Conservation (phyloP, 2,113 vertebrate species). For the Corythaeola cristata region DNA sequence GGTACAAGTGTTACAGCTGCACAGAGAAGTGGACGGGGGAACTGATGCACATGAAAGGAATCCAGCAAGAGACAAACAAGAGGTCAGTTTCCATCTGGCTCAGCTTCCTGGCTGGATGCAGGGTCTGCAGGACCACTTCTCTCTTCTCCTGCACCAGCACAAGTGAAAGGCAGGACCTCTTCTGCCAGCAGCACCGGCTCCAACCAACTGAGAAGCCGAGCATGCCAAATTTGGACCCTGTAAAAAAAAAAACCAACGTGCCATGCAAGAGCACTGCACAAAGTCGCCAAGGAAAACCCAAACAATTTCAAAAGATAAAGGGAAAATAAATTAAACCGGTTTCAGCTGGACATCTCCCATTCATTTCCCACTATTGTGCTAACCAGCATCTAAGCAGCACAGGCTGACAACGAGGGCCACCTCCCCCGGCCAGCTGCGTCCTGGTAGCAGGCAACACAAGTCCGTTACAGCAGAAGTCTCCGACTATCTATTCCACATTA, state of each 20-base stretch:
- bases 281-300: neutral
- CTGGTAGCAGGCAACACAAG: neutral
- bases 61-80: neutral
- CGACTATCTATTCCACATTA: neutral
- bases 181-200: neutral
- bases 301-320: neutral
- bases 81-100: neutral
- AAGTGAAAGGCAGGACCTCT: neutral
- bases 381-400: neutral
- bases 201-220: neutral
- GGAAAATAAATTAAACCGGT: neutral
- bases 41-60: neutral
- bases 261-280: neutral
- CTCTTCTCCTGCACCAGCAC: neutral
- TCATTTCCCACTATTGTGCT: constrained; percentile 35
- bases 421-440: constrained; percentile 44
- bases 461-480: neutral
- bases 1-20: neutral
- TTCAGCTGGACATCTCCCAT: constrained; percentile 37
- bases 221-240: neutral
- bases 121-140: neutral
- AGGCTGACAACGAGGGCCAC: neutral
- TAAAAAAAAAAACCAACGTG: neutral
- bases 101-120: neutral
- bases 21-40: neutral